Percentiles rank a stretch among this genome's conserved stretches.
phyloP scores from a whole-genome alignment of 1,140 invertebrate species.

The Agraylea sexmaculata region DNA sequence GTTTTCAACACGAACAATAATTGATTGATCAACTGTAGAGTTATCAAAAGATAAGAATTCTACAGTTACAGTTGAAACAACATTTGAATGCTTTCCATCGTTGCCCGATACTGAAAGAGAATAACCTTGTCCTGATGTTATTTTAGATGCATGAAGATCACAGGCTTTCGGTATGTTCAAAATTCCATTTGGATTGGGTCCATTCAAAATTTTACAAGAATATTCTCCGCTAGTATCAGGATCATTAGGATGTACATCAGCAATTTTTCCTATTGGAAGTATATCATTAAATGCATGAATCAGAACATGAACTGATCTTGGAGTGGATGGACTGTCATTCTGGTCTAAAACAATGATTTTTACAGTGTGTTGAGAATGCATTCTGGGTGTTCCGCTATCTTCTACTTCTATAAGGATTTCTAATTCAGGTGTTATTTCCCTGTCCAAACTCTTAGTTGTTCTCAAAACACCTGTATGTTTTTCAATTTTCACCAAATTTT shows the following conservation, averaged over 20 bases:
- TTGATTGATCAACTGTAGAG: constrained; percentile 66
- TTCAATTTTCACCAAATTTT: constrained; percentile 63
- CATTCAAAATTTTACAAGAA: constrained; percentile 64
- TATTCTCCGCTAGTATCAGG: constrained; percentile 79
- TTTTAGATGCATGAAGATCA: constrained; percentile 59
- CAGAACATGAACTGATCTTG: constrained; percentile 69
- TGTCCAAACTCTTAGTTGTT: constrained; percentile 67
- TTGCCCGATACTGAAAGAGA: constrained; percentile 73
- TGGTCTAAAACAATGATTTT: constrained; percentile 72
- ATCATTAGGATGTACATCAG: constrained; percentile 84
- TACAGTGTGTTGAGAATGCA: constrained; percentile 66
- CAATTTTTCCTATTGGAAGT: constrained; percentile 67
- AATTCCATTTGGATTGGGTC: constrained; percentile 43
- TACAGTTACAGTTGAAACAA: constrained; percentile 70
- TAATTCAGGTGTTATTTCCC: constrained; percentile 64
- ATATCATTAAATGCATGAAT: constrained; percentile 66
- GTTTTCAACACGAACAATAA: constrained; percentile 63
- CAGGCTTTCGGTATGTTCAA: constrained; percentile 66
- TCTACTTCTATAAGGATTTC: constrained; percentile 72
- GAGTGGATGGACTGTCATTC: constrained; percentile 82
- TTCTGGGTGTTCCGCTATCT: constrained; percentile 75
- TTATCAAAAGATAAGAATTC: constrained; percentile 74
- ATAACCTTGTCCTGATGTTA: constrained; percentile 55
- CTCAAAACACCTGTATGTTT: constrained; percentile 67
- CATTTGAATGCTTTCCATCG: constrained; percentile 78